Percentiles rank a stretch among this genome's conserved stretches.
phyloP scores from a whole-genome alignment of 2,113 vertebrate genomes.

The Grammomys dolichurus region DNA sequence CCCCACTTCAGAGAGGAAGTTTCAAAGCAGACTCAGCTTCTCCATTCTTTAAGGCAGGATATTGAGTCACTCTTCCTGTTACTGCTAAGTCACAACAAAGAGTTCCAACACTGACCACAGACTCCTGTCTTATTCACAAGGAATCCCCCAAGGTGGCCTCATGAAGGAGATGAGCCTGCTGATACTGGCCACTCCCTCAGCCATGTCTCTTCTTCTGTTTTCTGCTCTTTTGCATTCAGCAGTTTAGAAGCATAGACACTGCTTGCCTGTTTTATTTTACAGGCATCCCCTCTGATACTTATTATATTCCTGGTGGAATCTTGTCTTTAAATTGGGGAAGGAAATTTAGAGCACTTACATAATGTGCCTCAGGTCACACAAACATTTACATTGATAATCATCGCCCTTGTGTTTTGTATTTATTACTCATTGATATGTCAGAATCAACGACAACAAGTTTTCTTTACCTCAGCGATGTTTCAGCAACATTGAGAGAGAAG shows the following conservation, averaged over 20 bases:
- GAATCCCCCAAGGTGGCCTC: neutral
- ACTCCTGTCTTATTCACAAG: neutral
- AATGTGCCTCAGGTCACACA: neutral
- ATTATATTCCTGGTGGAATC: no score
- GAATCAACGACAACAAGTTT: neutral
- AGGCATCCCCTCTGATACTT: accelerated
- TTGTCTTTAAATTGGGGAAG: neutral
- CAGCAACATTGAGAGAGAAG: neutral
- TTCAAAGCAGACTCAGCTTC: conserved; percentile 60
- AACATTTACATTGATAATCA: neutral
- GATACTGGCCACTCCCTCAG: accelerated
- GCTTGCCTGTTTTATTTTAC: neutral
- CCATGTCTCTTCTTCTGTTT: neutral
- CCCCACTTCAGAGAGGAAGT: conserved; percentile 58
- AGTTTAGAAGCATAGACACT: neutral
- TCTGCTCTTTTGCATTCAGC: neutral
- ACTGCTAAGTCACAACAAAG: conserved; percentile 65
- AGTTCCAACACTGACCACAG: conserved; percentile 58
- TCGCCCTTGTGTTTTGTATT: neutral
- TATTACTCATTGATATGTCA: accelerated
- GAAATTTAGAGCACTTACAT: neutral
- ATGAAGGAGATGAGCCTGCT: neutral
- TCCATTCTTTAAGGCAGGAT: conserved; percentile 57
- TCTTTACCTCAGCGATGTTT: neutral
- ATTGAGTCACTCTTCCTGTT: conserved; percentile 77